Evolutionary conservation across 2,113 vertebrate genomes (phyloP), one percentile per base, ranked within the genome.

Genomic region (Salminus brasiliensis): DNA sequence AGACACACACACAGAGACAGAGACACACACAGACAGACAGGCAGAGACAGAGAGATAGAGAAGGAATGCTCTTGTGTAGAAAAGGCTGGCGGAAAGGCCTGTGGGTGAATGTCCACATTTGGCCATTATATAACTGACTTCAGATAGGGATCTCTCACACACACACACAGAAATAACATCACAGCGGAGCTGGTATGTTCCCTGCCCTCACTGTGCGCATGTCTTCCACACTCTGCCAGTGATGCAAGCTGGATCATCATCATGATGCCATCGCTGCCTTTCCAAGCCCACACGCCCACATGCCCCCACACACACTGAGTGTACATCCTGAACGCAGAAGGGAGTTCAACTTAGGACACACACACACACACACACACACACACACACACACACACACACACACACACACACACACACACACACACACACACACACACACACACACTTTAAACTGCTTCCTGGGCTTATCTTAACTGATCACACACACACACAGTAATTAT

Each of bases 71-170:
- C 13, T n/a, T 60, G 57, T 43, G 11, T 23, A 47, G 30, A 73
- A 25, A 43, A 29, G 23, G 21, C 30, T 43, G 30, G 27, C 30
- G 41, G 79, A 75, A 75, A 63, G 32, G n/a, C 30, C 52, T 41
- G 83, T 39, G 62, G 30, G 39, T 45, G 72, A 55, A 72, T 5
- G n/a, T 68, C 71, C 72, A 81, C 72, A 88, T 85, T 86, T 83
- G 81, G 81, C 32, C 49, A 80, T 92, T 92, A 88, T 86, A 87
- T 88, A 92, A 91, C 83, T 69, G 74, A 69, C 52, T 80, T 72
- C 82, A 75, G 89, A 90, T 88, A 85, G 69, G 79, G 66, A 89
- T 85, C 76, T 62, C 66, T 74, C 74, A 78, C 77, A 30, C 45
- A 55, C 66, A 79, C 71, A 81, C 73, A 86, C 71, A 47, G 76